These are phyloP conservation scores for Lasioglossum malachurum DNA, from an alignment of 2,888 invertebrate genomes.

Conservation along the genomic window DNA sequence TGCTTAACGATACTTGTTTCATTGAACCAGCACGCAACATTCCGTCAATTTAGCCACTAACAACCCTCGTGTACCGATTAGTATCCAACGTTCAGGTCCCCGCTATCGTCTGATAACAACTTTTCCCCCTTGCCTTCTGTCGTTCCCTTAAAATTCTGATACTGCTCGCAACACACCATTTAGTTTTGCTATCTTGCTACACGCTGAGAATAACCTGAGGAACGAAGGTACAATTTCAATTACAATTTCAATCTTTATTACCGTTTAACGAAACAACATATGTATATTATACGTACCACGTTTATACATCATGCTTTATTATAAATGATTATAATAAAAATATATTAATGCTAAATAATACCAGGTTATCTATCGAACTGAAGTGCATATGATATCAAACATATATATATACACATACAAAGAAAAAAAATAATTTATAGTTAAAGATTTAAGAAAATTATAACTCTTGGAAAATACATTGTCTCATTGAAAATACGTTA, in stretches of 20 bases:
- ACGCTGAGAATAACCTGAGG: background rate
- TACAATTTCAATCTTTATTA: background rate
- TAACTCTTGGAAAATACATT: background rate
- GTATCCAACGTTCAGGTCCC: slow-evolving; percentile 9
- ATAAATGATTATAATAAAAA: background rate
- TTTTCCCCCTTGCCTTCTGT: background rate
- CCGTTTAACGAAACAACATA: background rate
- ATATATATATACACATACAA: too few relatives aligned
- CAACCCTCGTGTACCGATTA: slow-evolving; percentile 39
- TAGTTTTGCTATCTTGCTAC: background rate
- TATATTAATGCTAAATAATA: background rate
- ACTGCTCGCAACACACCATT: slow-evolving; percentile 4
- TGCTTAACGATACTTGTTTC: slow-evolving; percentile 50
- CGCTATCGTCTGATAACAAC: slow-evolving; percentile 27
- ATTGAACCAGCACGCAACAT: slow-evolving; percentile 46
- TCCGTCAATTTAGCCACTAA: slow-evolving; percentile 42
- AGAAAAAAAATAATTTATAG: background rate
- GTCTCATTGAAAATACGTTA: background rate
- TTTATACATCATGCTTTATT: background rate
- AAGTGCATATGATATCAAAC: background rate
- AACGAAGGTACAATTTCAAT: background rate
- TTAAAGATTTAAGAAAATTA: background rate
- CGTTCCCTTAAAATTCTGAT: slow-evolving; percentile 1
- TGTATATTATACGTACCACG: background rate
- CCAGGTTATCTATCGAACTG: background rate